Evolutionary conservation across 2,113 vertebrate genomes (phyloP), one percentile per base, ranked within the genome.

Genomic region (Sminthopsis crassicaudata): DNA sequence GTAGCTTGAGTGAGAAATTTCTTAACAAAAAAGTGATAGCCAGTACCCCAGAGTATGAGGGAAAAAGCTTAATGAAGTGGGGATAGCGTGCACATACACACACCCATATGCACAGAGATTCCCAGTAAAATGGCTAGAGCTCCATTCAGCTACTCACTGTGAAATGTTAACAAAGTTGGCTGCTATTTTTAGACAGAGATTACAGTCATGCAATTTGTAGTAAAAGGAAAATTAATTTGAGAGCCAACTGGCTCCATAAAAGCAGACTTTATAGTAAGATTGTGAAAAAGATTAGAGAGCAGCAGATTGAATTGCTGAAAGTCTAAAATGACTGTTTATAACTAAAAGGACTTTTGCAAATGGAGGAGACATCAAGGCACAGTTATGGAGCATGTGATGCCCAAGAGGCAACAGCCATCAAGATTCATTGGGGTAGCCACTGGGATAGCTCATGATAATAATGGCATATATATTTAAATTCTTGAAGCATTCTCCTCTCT

Each of bases 151-250:
- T 84, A 84, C 67, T 84, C n/a, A 84, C 67, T 84, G 67, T 23
- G 67, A 84, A 84, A 84, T 84, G n/a, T 84, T 84, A 84, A 84
- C 67, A 84, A 84, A 84, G 67, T 84, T 84, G 67, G n/a, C 67
- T 84, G 67, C 67, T 84, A 84, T 84, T 84, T 84, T 84, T 84
- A 84, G 67, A 22, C 67, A 84, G 67, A 84, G 67, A 84, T 84
- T 84, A 84, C 67, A 84, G n/a, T 84, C 67, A 84, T 84, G n/a
- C 67, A 84, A 42, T 84, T 84, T 84, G 67, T 84, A 84, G 67
- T 84, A 84, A 84, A 84, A 84, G 67, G 67, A 84, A 84, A 84
- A 84, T 84, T 84, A 84, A 84, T 84, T 84, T 84, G 67, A 84
- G 67, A 84, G 67, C 67, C 67, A 84, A 84, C 16, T 84, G 67